phyloP scores from a whole-genome alignment of 2,888 invertebrate genomes.

The Oligia strigilis region DNA sequence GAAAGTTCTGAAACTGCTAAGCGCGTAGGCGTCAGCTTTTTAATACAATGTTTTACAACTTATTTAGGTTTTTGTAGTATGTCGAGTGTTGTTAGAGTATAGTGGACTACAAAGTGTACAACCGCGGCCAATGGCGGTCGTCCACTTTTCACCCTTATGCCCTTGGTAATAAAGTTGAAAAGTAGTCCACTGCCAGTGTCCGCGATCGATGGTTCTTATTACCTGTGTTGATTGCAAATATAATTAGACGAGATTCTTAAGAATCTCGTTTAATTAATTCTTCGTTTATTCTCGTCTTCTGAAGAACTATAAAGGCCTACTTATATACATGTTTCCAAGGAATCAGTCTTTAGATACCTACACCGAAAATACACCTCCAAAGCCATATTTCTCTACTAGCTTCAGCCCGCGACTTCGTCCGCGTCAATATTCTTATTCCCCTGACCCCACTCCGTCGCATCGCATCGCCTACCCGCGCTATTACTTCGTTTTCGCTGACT shows the following conservation, averaged over 20 bases:
- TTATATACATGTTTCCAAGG: background rate
- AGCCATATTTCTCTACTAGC: background rate
- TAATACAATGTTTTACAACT: constrained; percentile 5
- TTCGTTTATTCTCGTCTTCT: background rate
- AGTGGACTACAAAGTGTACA: background rate
- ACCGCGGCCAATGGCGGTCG: too few species aligned
- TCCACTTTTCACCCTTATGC: too few species aligned
- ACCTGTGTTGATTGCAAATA: background rate
- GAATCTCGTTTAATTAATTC: too few species aligned
- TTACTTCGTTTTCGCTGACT: too few species aligned
- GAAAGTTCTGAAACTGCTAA: background rate
- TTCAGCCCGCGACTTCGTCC: background rate
- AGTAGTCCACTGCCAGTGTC: too few species aligned
- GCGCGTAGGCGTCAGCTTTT: background rate
- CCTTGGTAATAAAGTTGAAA: too few species aligned
- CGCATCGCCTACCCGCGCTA: too few species aligned
- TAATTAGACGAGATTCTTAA: background rate
- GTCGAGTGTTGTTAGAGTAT: background rate
- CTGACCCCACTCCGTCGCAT: background rate
- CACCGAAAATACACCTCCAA: background rate
- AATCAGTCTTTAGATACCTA: background rate
- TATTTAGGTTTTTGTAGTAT: background rate
- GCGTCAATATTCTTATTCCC: background rate
- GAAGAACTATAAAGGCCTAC: background rate
- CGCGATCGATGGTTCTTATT: too few species aligned